A percentile compares a stretch with the other conserved stretches of the same genome.
Evolutionary conservation across 2,797 vertebrate genomes (phyloP).

Genomic region (Dromococcyx pavoninus): DNA sequence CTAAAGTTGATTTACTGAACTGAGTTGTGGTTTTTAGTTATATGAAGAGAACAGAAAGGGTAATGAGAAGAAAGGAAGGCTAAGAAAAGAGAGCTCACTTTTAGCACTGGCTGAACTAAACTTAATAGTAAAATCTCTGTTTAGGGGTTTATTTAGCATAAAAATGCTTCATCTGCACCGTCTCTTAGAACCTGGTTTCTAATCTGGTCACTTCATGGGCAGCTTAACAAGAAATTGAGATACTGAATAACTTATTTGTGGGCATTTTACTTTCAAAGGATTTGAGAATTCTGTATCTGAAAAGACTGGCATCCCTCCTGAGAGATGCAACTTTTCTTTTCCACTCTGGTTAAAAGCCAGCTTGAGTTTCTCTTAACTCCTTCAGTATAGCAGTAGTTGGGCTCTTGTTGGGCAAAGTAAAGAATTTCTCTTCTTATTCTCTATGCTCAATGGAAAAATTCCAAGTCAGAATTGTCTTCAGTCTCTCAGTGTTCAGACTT

Average conservation of each 20-base stretch:
- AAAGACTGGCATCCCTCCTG: rapidly evolving
- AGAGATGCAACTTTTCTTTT: not conserved
- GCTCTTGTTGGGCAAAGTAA: not conserved
- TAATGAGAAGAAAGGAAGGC: not conserved
- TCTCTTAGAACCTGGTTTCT: not conserved
- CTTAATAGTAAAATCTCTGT: not conserved
- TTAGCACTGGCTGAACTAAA: not conserved
- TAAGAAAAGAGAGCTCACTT: not conserved
- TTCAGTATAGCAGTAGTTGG: not conserved
- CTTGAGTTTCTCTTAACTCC: not conserved
- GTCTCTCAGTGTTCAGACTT: not conserved
- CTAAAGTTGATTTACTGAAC: not conserved
- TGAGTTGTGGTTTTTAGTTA: not conserved
- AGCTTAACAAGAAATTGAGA: not conserved
- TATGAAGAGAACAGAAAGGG: not conserved
- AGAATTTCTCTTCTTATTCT: not conserved
- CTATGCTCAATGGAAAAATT: not conserved
- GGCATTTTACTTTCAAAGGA: not conserved
- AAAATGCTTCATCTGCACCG: rapidly evolving
- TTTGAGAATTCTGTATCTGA: not conserved
- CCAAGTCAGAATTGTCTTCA: not conserved
- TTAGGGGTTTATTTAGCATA: not conserved
- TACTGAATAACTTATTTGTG: not conserved
- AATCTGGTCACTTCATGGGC: not conserved
- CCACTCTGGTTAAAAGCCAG: not conserved